Conservation (phyloP, 2,113 vertebrate genomes). For the Leptodactylus fuscus region DNA sequence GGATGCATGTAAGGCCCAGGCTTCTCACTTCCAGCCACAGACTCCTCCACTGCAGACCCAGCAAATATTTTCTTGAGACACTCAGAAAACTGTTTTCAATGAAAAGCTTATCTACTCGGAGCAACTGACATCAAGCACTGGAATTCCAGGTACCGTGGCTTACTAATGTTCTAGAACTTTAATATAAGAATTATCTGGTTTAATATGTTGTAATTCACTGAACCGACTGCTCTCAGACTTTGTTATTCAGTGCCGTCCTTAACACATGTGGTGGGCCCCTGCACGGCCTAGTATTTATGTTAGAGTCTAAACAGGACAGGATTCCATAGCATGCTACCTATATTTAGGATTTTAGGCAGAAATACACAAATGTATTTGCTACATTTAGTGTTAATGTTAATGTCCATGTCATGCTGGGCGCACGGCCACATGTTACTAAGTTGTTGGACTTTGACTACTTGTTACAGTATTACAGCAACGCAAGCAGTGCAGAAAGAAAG, state of each 20-base stretch:
- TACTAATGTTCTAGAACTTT: neutral
- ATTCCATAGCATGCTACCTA: neutral
- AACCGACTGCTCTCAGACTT: neutral
- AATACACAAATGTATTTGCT: neutral
- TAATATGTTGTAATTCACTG: neutral
- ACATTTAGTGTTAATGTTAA: neutral
- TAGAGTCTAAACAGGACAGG: neutral
- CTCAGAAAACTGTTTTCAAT: neutral
- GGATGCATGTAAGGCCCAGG: neutral
- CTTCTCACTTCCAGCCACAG: neutral
- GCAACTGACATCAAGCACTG: neutral
- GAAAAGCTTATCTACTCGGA: neutral
- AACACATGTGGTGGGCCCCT: neutral
- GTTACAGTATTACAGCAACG: neutral
- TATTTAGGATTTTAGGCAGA: neutral
- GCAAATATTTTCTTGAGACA: neutral
- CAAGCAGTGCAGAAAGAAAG: neutral
- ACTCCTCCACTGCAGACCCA: neutral
- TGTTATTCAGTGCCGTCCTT: neutral
- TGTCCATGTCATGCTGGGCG: neutral
- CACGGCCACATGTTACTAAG: neutral
- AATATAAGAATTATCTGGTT: neutral
- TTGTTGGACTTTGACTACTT: neutral
- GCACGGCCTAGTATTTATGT: neutral
- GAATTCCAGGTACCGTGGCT: neutral